Base-by-base conservation (phyloP, 1,140 invertebrate genomes). In the Coenobita brevimanus region DNA sequence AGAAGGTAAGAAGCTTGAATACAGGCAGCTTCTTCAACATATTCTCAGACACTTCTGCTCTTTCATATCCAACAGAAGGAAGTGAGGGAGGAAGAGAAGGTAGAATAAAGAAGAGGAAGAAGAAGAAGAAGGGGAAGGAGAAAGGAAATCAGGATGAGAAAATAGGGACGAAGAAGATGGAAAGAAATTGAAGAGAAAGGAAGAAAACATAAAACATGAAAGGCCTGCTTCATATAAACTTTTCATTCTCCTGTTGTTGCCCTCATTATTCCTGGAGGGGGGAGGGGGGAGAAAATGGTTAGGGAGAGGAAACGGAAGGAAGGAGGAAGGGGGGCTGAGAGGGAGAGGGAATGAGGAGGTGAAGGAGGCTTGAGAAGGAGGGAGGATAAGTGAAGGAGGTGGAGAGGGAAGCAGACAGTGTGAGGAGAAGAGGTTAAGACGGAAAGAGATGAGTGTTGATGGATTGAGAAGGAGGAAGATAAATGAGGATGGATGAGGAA, bases 361-460 rank as follows among this genome's bases (percentile, higher is more conserved):
- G 13, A 57, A 57, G n/a, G 10, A 10, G n/a, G 13, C n/a, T n/a
- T 57, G 54, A 71, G 67, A 71, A 38, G 41, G 67, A 71, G 67
- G 41, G 67, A 71, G 67, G 41, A 38, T 38, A 38, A 71, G 67
- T 38, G 67, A 71, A 38, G 41, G 67, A 71, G 67, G 41, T 30
- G 41, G 67, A 71, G 67, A 71, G 67, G 41, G 67, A 71, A 38
- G 41, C 33, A 71, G 67, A 71, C 33, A 71, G 67, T 38, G 67
- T 38, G 67, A 71, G n/a, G 33, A 71, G 67, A 33, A 17, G n/a
- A 33, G 10, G 24, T 24, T 24, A 10, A 3, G 10, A 30, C 3
- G n/a, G n/a, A n/a, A n/a, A n/a, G n/a, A n/a, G n/a, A n/a, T n/a
- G n/a, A n/a, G n/a, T n/a, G n/a, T n/a, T n/a, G n/a, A n/a, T n/a